Base-by-base conservation (phyloP, 2,888 invertebrate species). In the Pyrocoelia pectoralis region DNA sequence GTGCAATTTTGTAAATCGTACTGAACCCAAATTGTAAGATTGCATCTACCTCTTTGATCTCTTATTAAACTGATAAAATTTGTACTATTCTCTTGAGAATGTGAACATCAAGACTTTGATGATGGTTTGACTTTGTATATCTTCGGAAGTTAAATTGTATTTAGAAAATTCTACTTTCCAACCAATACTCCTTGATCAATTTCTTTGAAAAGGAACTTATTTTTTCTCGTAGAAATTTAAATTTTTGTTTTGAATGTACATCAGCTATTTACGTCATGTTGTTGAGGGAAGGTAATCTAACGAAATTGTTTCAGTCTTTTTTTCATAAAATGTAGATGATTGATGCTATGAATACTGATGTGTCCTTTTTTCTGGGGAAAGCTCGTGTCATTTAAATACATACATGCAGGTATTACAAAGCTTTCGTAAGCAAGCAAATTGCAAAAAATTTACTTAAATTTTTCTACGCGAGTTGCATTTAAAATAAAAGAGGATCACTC, bases 271-370 rank as follows among this genome's bases (percentile, higher is more conserved):
- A 43, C 13, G 43, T 43, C 43, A 12, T 43, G 19, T 51, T 58
- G 58, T 52, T 51, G 52, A 19, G 41, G 52, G 51, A 51, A 43
- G 19, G 58, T 58, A 52, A 58, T 51, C 43, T 17, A 43, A 58
- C 40, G 33, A 43, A 46, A 51, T 43, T 46, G 54, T 54, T 60
- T 49, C 54, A 70, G 70, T 69, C 33, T 33, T 33, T 33, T 72
- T 74, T 73, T 72, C 71, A 71, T 73, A 70, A 72, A 72, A 70
- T 72, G 56, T 65, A 41, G 53, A 62, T 71, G 73, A 74, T 74
- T 72, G 73, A 74, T 73, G 74, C 72, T 72, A 72, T 72, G 72
- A 72, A 73, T 72, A 72, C 72, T 67, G 69, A 69, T 70, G 68
- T 70, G 68, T 17, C 54, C 67, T 56, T 54, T 63, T 65, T 68